Percentiles rank a stretch among this genome's conserved stretches.
phyloP scores from a whole-genome alignment of 2,888 invertebrate genomes.

The Ophioninae sp. region DNA sequence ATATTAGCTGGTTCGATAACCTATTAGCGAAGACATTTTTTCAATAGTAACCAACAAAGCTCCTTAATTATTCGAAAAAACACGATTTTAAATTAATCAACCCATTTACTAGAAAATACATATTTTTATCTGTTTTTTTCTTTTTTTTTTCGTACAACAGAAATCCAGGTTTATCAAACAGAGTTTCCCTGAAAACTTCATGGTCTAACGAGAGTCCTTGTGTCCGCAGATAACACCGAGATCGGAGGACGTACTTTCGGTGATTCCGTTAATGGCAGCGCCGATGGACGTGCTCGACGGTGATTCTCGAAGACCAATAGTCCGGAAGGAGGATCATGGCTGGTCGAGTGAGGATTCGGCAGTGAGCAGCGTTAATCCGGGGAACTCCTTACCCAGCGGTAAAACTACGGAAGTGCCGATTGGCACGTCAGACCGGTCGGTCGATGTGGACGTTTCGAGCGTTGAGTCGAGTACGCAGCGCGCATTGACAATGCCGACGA shows the following conservation, averaged over 20 bases:
- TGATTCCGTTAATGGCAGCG: conserved; percentile 36
- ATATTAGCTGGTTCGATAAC: too few relatives aligned
- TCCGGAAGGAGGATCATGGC: not conserved
- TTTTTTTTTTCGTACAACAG: too few relatives aligned
- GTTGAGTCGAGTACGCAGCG: conserved; percentile 1
- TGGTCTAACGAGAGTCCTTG: not conserved
- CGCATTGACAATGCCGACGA: conserved; percentile 1
- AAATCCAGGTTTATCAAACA: too few relatives aligned
- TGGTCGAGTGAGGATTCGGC: conserved; percentile 4
- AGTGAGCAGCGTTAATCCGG: not conserved
- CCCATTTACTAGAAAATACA: too few relatives aligned
- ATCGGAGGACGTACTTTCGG: conserved; percentile 32
- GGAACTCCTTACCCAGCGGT: conserved; percentile 6
- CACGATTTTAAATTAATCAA: too few relatives aligned
- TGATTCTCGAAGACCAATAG: not conserved
- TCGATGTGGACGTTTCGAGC: not conserved
- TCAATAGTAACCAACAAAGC: too few relatives aligned
- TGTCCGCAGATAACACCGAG: conserved; percentile 21
- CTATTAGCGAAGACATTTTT: too few relatives aligned
- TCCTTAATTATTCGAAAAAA: too few relatives aligned
- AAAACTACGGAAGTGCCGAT: conserved; percentile 17
- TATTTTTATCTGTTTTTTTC: too few relatives aligned
- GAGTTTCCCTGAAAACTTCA: not conserved
- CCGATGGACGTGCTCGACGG: not conserved
- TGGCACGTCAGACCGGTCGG: not conserved